Base-by-base conservation (phyloP, 2,797 vertebrate genomes). In the Macroramphosus scolopax region DNA sequence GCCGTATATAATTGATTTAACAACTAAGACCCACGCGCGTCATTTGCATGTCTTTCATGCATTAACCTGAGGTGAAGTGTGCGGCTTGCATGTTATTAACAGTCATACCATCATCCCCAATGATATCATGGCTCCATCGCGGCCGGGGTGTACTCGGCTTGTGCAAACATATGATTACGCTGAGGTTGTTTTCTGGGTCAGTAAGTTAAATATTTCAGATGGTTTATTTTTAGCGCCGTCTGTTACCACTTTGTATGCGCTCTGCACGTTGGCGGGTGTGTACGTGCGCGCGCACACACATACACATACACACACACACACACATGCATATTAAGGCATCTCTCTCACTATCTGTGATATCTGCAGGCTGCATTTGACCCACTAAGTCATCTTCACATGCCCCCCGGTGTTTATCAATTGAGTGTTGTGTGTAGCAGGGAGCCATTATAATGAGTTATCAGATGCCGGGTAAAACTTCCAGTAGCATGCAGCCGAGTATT, bases 181-280 rank as follows among this genome's bases (percentile, higher is more conserved):
- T 36, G 62, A 60, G 74, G 72, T 80, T 78, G 81, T 88, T 91
- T 84, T 91, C 89, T 91, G 87, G 90, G 90, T 89, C 89, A 91
- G 67, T 88, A 87, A 88, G 83, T 89, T 91, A 89, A 90, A 91
- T 91, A 91, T 91, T 91, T 89, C 79, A 91, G 74, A 88, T 72
- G 83, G 79, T 87, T 86, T 91, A 91, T 89, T 90, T 91, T 89
- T 89, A 89, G 88, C 63, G 24, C 64, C 33, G 63, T 84, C 87
- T 88, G 88, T 86, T 89, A 87, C 82, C 82, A 79, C 80, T 88
- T 81, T 87, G 76, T 80, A 80, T 64, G 46, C 29, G 29, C 68
- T 44, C 44, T 58, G 46, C 16, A 25, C 14, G 2, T 28, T 31
- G 49, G 43, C 47, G 50, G 39, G 45, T 47, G 38, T 49, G 42